A percentile compares a stretch with the other conserved stretches of the same genome.
Evolutionary conservation across 2,113 vertebrate species (phyloP).

Genomic region (Coptodon bakossiorum): DNA sequence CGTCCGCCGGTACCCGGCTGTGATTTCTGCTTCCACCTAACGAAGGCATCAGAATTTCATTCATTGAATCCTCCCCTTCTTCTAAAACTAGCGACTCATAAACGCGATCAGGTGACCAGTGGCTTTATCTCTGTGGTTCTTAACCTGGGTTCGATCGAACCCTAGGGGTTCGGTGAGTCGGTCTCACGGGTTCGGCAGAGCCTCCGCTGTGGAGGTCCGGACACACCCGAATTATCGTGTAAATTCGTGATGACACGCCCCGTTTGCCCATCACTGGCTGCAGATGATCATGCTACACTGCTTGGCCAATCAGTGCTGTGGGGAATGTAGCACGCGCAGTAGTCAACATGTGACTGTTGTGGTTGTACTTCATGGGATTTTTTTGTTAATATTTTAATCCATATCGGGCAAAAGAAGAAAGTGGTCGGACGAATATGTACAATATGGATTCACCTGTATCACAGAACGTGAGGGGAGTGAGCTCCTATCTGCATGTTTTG

Average conservation of each 20-base stretch:
- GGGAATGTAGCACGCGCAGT: too few species aligned
- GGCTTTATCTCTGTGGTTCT: neutral
- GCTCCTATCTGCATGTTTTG: too few species aligned
- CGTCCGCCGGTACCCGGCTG: accelerated
- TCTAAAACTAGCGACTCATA: neutral
- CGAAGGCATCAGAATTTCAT: neutral
- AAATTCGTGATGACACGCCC: neutral
- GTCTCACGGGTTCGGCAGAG: neutral
- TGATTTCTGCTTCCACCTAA: neutral
- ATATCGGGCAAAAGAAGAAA: too few species aligned
- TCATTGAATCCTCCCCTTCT: neutral
- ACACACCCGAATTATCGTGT: neutral
- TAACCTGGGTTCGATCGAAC: accelerated
- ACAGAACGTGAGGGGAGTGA: too few species aligned
- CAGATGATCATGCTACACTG: neutral
- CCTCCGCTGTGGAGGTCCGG: neutral
- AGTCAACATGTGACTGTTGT: too few species aligned
- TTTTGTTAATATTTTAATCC: too few species aligned
- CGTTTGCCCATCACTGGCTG: accelerated
- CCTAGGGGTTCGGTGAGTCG: accelerated
- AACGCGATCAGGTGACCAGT: neutral
- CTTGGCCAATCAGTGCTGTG: neutral
- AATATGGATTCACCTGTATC: too few species aligned
- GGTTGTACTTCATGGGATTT: too few species aligned
- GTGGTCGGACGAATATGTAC: too few species aligned